phyloP scores from a whole-genome alignment of 2,888 invertebrate genomes.

The Tipula lateralis region DNA sequence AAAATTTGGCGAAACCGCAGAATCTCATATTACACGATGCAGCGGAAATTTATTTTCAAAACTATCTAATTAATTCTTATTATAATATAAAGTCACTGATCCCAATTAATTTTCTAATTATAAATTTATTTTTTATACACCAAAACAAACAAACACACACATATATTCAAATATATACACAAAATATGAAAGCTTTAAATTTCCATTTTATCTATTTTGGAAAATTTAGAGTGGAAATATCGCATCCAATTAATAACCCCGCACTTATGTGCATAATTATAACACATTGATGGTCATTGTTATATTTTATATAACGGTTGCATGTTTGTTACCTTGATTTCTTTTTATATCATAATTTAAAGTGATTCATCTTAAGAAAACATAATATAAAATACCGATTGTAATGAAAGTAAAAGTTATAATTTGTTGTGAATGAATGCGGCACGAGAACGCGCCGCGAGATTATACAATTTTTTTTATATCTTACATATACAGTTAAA shows the following conservation, averaged over 20 bases:
- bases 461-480: background rate
- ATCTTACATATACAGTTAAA: background rate
- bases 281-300: conserved; percentile 11
- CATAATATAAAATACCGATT: background rate
- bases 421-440: background rate
- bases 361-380: conserved; percentile 4
- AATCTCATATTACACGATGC: background rate
- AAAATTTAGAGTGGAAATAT: conserved; percentile 19
- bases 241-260: background rate
- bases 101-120: background rate
- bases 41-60: background rate
- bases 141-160: background rate
- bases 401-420: background rate
- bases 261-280: background rate
- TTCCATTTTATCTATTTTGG: conserved; percentile 11
- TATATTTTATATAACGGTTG: background rate
- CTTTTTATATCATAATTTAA: background rate
- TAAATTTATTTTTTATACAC: background rate
- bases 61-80: background rate
- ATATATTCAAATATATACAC: too few species aligned
- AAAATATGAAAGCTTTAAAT: background rate
- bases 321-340: background rate
- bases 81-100: background rate
- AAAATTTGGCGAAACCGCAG: background rate
- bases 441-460: background rate